Conservation (phyloP, 2,797 vertebrate species). For the Emys orbicularis region DNA sequence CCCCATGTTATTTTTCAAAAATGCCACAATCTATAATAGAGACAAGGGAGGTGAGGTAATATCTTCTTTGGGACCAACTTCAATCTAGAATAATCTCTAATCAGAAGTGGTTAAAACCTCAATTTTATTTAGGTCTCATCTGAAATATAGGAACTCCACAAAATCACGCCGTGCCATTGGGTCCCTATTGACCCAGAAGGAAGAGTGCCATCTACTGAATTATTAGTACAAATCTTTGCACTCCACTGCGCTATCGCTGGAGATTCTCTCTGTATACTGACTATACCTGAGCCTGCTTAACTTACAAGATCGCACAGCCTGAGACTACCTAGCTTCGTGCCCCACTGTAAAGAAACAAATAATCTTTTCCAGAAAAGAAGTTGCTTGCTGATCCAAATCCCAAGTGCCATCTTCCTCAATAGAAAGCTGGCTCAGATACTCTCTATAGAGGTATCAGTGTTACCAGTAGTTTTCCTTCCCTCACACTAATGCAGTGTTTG, state of each 20-base stretch:
- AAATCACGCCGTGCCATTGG: background rate
- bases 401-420: background rate
- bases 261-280: background rate
- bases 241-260: background rate
- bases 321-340: background rate
- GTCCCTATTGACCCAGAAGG: too few species aligned
- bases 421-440: background rate
- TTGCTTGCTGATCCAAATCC: background rate
- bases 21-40: background rate
- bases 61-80: background rate
- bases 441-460: background rate
- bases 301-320: background rate
- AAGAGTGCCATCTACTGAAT: background rate
- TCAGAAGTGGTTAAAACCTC: background rate
- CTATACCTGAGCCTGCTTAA: background rate
- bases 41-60: background rate
- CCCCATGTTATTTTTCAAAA: background rate
- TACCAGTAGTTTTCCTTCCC: background rate
- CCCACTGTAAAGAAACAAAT: background rate
- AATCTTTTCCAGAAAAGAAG: background rate
- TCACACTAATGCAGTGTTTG: background rate
- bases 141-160: background rate
- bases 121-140: background rate
- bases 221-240: background rate
- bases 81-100: background rate